Conservation (phyloP, 2,797 vertebrate genomes). For the Muscicapa comitata region DNA sequence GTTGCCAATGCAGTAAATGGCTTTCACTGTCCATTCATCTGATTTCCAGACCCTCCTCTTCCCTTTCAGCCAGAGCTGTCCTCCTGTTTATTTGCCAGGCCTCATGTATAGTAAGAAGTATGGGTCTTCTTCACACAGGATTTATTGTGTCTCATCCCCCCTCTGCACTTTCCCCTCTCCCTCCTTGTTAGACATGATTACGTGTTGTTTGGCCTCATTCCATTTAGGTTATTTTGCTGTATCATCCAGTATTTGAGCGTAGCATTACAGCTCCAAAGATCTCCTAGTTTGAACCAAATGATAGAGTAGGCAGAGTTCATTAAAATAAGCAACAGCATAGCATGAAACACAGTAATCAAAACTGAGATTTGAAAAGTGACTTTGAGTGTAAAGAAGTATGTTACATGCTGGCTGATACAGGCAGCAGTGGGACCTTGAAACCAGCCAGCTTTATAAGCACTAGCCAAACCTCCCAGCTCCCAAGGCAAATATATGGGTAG, state of each 20-base stretch:
- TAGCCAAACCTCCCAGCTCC: slow-evolving; percentile 10
- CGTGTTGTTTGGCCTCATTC: slow-evolving; percentile 52
- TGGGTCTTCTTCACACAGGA: background rate
- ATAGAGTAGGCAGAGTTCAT: slow-evolving; percentile 48
- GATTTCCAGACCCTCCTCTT: background rate
- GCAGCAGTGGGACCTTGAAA: background rate
- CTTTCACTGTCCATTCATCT: background rate
- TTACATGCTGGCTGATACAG: background rate
- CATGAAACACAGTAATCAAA: slow-evolving; percentile 34
- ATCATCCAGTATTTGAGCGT: slow-evolving; percentile 12
- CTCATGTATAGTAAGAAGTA: background rate
- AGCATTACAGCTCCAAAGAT: slow-evolving; percentile 3
- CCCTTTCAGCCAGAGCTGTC: background rate
- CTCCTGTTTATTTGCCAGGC: background rate
- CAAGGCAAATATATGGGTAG: background rate
- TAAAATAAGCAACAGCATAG: slow-evolving; percentile 51
- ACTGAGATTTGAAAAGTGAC: slow-evolving; percentile 31
- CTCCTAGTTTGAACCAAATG: slow-evolving; percentile 10
- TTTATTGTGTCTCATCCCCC: background rate
- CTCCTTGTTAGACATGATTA: slow-evolving; percentile 36
- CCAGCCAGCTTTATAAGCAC: background rate
- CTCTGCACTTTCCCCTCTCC: background rate
- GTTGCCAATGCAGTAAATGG: background rate
- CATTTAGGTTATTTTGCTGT: slow-evolving; percentile 46
- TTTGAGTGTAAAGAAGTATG: background rate